Conservation (phyloP, 2,797 vertebrate genomes). For the Bradypodion ventrale region DNA sequence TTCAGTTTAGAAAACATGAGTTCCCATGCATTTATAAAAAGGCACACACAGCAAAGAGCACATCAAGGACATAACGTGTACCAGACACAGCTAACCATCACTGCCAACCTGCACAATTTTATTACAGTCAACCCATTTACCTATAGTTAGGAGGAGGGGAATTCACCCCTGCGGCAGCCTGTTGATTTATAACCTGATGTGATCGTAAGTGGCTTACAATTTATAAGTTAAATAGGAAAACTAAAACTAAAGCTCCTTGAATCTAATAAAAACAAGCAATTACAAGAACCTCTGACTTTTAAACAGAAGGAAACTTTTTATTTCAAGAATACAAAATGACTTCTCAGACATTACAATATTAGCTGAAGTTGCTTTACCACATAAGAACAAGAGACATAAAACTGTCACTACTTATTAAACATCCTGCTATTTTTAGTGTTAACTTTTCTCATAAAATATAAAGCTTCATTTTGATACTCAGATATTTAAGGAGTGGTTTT, state of each 20-base stretch:
- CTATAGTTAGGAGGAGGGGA: background rate
- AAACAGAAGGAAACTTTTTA: background rate
- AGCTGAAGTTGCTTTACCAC: background rate
- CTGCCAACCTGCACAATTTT: slow-evolving; percentile 13
- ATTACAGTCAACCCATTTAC: slow-evolving; percentile 7
- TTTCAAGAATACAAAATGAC: background rate
- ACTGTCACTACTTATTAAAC: background rate
- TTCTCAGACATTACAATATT: background rate
- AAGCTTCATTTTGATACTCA: background rate
- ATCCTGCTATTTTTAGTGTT: background rate
- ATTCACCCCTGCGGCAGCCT: slow-evolving; percentile 2
- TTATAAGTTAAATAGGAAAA: slow-evolving; percentile 27
- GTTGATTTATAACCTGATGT: slow-evolving; percentile 27
- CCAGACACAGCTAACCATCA: background rate
- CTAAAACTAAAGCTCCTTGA: slow-evolving; percentile 28
- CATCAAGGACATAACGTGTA: background rate
- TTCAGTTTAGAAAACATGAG: background rate
- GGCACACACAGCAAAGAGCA: background rate
- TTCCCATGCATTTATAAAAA: slow-evolving; percentile 10
- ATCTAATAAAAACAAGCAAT: slow-evolving; percentile 21
- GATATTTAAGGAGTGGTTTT: background rate
- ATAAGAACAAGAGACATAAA: background rate
- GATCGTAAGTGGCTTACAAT: slow-evolving; percentile 1
- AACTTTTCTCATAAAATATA: background rate
- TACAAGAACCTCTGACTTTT: background rate